A percentile compares a stretch with the other conserved stretches of the same genome.
phyloP scores from a whole-genome alignment of 37 sponge, comb jelly and placozoan species.

The Diacarnus erythraeanus region DNA sequence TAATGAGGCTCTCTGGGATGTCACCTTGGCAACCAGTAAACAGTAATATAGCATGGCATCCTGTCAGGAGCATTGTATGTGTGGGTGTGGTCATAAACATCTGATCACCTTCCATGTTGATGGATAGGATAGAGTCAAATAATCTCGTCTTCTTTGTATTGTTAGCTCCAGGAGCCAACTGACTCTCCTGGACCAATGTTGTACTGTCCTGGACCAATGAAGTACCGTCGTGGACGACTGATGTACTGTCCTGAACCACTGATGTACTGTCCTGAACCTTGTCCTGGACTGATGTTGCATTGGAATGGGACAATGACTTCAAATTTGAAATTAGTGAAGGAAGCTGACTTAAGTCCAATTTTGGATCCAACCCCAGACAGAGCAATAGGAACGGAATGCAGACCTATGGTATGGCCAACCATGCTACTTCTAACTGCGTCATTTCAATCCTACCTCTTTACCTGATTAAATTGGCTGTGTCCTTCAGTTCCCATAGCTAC shows the following conservation, averaged over 20 bases:
- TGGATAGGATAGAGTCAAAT: no score
- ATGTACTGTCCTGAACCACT: no score
- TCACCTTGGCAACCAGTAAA: not conserved
- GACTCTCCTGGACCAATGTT: no score
- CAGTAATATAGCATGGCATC: constrained; percentile 31
- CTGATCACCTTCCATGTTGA: not conserved
- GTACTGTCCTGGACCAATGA: no score
- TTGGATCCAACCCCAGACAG: constrained; percentile 50
- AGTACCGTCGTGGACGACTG: no score
- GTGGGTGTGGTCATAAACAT: constrained; percentile 14
- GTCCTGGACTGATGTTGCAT: not conserved
- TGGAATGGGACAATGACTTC: not conserved
- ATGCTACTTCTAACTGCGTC: not conserved
- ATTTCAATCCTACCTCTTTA: not conserved
- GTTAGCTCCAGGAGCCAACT: no score
- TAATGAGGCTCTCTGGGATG: constrained; percentile 11
- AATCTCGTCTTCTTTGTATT: no score
- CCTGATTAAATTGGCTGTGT: constrained; percentile 14
- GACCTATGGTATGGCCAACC: constrained; percentile 9
- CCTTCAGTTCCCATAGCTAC: not conserved
- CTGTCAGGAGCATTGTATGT: constrained; percentile 18
- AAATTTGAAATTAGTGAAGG: not conserved
- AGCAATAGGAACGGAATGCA: constrained; percentile 51
- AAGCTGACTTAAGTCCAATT: constrained; percentile 12
- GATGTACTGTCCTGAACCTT: not conserved